phyloP scores from a whole-genome alignment of 2,888 invertebrate genomes.

The Micropterix aruncella region DNA sequence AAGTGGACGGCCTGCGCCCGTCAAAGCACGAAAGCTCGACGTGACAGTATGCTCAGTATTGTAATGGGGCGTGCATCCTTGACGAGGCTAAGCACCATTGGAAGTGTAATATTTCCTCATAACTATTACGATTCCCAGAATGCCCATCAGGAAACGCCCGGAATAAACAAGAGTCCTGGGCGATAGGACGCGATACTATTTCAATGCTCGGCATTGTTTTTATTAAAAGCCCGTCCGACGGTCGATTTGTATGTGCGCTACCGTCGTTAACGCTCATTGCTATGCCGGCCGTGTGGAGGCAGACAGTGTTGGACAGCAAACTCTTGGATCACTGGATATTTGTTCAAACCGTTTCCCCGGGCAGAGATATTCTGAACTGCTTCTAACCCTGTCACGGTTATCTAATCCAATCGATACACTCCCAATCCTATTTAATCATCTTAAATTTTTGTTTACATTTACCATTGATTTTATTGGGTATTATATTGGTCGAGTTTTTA shows the following conservation, averaged over 20 bases:
- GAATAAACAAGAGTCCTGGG: neutral
- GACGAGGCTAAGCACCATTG: neutral
- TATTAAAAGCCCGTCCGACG: neutral
- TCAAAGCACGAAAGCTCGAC: no score
- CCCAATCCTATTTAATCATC: no score
- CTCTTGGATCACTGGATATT: no score
- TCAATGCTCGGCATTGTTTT: neutral
- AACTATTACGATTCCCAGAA: neutral
- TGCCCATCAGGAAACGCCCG: neutral
- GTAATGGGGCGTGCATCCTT: neutral
- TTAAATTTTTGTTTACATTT: no score
- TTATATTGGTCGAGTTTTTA: no score
- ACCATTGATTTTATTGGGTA: no score
- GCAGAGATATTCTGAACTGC: no score
- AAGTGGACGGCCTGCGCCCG: no score
- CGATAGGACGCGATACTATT: neutral
- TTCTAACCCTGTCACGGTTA: no score
- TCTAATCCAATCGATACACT: no score
- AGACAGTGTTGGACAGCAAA: no score
- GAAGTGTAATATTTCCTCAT: neutral
- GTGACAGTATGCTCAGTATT: neutral
- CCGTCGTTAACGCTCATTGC: neutral
- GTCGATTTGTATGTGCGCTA: neutral
- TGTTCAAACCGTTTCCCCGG: no score
- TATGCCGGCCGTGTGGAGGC: neutral